Evolutionary conservation across 2,888 invertebrate genomes (phyloP).

Genomic region (Stenoptilia bipunctidactyla): DNA sequence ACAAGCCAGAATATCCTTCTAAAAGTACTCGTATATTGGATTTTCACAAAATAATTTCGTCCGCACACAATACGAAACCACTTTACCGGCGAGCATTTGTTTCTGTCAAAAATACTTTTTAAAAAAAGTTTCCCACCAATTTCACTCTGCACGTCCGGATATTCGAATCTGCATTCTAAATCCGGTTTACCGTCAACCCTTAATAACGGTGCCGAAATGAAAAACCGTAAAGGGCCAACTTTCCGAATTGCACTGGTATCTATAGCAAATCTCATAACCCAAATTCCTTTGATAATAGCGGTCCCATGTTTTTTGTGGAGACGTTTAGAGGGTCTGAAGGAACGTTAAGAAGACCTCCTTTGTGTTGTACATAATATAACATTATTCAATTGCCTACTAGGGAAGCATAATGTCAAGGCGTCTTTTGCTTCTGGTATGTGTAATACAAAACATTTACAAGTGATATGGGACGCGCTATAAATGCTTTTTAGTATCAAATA

Average conservation of each 20-base stretch:
- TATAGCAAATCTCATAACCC: constrained; percentile 1
- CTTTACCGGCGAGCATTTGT: no score
- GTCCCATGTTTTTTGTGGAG: constrained; percentile 23
- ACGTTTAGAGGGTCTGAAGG: constrained; percentile 8
- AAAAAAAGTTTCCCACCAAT: no score
- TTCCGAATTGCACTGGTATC: background rate
- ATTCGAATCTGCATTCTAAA: background rate
- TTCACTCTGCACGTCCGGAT: no score
- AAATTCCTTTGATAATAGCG: constrained; percentile 7
- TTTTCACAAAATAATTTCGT: no score
- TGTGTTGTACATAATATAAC: constrained; percentile 30
- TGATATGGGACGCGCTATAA: constrained; percentile 30
- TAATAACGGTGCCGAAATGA: background rate
- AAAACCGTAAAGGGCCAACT: background rate
- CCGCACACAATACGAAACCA: no score
- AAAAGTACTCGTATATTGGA: no score
- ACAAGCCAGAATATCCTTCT: no score
- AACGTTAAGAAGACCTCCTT: constrained; percentile 19
- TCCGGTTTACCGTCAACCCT: background rate
- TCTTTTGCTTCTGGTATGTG: constrained; percentile 18
- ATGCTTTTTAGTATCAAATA: constrained; percentile 18
- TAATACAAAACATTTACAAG: constrained; percentile 35
- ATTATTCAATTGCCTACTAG: constrained; percentile 36
- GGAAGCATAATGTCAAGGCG: background rate
- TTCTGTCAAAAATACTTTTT: no score